A percentile compares a stretch with the other conserved stretches of the same genome.
Evolutionary conservation across 2,888 invertebrate species (phyloP).

Genomic region (Nephrocerus scutellatus): DNA sequence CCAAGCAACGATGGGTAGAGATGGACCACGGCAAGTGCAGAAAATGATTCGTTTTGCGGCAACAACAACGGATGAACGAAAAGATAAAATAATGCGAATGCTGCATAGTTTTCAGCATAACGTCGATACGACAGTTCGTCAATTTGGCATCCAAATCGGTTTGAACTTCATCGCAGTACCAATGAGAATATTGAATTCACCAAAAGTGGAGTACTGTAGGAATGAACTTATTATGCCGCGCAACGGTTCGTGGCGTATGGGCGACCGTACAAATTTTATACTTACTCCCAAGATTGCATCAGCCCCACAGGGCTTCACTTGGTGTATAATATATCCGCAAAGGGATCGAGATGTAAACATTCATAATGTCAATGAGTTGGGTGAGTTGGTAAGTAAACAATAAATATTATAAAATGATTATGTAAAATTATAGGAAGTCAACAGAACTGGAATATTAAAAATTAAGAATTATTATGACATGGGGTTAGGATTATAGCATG

Average conservation of each 20-base stretch:
- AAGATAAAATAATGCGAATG: constrained; percentile 66
- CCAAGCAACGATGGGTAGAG: constrained; percentile 58
- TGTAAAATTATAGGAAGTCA: too few relatives aligned
- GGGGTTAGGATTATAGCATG: too few relatives aligned
- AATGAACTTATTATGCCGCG: constrained; percentile 16
- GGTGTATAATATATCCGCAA: too few relatives aligned
- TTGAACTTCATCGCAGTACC: constrained; percentile 66
- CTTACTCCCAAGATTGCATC: constrained; percentile 5
- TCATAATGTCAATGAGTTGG: too few relatives aligned
- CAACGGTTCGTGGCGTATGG: constrained; percentile 36
- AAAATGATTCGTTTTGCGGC: constrained; percentile 85
- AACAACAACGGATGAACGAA: constrained; percentile 67
- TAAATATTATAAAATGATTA: too few relatives aligned
- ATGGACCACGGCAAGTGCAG: constrained; percentile 75
- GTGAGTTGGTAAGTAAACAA: too few relatives aligned
- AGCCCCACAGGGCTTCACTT: too few relatives aligned
- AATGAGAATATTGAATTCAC: constrained; percentile 74
- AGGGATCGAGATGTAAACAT: too few relatives aligned
- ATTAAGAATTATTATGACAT: too few relatives aligned
- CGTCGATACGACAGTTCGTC: constrained; percentile 54
- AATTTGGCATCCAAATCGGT: constrained; percentile 75
- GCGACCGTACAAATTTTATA: constrained; percentile 23
- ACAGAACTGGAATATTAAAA: too few relatives aligned
- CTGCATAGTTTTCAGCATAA: constrained; percentile 35
- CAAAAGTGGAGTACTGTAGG: constrained; percentile 57